These are phyloP conservation scores for Mythimna ferrago DNA, from an alignment of 2,888 invertebrate species.

Conservation along the genomic window DNA sequence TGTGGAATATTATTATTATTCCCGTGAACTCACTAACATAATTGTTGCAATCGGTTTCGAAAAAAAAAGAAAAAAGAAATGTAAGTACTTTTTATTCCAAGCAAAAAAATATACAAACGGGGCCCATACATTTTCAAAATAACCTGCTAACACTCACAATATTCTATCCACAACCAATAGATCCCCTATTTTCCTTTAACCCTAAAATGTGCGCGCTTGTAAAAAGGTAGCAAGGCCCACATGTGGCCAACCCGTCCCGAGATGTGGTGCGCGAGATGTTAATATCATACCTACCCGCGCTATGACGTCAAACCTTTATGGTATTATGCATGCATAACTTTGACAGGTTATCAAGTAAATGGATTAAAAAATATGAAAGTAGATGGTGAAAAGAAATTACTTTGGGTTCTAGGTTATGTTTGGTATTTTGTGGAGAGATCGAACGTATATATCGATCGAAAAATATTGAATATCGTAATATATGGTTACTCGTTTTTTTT, in stretches of 20 bases:
- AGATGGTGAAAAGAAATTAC: not conserved
- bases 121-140: not conserved
- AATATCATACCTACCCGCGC: conserved; percentile 47
- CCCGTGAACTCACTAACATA: no score
- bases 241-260: conserved; percentile 41
- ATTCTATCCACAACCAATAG: conserved; percentile 26
- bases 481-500: no score
- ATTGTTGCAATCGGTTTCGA: no score
- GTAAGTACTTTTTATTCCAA: no score
- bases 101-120: not conserved
- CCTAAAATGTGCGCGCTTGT: conserved; percentile 32
- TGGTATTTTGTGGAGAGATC: not conserved
- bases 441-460: not conserved
- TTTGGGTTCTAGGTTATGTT: not conserved
- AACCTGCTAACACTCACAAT: conserved; percentile 25
- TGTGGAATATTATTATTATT: no score
- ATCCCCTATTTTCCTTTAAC: conserved; percentile 27
- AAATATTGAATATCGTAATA: not conserved
- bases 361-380: conserved; percentile 52
- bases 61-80: no score
- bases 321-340: conserved; percentile 55
- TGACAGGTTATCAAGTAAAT: conserved; percentile 48
- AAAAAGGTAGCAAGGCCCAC: conserved; percentile 37
- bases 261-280: conserved; percentile 30
- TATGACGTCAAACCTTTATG: conserved; percentile 43